phyloP scores from a whole-genome alignment of 2,113 vertebrate genomes.

The Bufo gargarizans region DNA sequence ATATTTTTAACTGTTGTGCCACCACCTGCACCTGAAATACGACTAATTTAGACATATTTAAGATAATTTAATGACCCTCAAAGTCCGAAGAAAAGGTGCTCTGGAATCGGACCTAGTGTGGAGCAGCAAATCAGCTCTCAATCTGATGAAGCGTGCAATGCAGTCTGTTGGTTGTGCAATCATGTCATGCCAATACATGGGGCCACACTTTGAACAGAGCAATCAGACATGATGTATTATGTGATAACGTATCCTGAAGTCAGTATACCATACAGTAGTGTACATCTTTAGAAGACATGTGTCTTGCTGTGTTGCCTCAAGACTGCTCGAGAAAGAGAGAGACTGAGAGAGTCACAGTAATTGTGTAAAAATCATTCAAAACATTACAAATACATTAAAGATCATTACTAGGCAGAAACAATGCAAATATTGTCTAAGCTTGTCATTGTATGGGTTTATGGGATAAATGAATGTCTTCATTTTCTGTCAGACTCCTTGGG shows the following conservation, averaged over 20 bases:
- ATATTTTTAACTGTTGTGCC: too few relatives aligned
- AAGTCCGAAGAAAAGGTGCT: too few relatives aligned
- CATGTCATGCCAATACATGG: too few relatives aligned
- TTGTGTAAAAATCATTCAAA: background rate
- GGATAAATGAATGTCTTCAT: constrained; percentile 18
- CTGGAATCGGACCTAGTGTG: too few relatives aligned
- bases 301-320: background rate
- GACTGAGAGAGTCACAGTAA: background rate
- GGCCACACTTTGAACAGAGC: background rate
- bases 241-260: background rate
- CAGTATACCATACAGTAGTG: too few relatives aligned
- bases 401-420: constrained; percentile 42
- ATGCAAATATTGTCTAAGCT: constrained; percentile 41
- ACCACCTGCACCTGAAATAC: too few relatives aligned
- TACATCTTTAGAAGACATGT: background rate
- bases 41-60: too few relatives aligned
- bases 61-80: too few relatives aligned
- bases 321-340: background rate
- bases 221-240: background rate
- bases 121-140: too few relatives aligned
- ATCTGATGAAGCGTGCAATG: too few relatives aligned
- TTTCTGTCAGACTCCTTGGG: constrained; percentile 6
- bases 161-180: too few relatives aligned
- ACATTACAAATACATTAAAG: constrained; percentile 17
- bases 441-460: constrained; percentile 31